A percentile compares a stretch with the other conserved stretches of the same genome.
These are phyloP conservation scores for Psittacula echo DNA, from an alignment of 2,797 vertebrate genomes.

Conservation along the genomic window DNA sequence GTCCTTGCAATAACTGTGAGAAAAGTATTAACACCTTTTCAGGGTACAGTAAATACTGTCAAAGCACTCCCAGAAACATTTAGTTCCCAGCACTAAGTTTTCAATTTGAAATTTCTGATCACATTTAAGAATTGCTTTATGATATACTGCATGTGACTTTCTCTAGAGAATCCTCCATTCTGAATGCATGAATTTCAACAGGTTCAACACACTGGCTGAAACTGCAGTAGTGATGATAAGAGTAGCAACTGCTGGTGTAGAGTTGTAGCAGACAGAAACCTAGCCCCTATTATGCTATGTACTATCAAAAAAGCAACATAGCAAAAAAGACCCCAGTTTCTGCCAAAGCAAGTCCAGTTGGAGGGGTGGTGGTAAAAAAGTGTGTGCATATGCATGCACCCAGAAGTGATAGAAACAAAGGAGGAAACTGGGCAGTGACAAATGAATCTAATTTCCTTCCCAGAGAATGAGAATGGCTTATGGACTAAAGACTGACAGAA, in stretches of 20 bases:
- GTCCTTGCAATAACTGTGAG: background rate
- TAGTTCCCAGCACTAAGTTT: background rate
- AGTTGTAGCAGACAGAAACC: background rate
- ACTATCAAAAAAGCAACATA: background rate
- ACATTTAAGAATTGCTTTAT: background rate
- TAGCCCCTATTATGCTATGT: background rate
- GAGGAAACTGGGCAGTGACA: background rate
- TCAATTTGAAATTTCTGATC: background rate
- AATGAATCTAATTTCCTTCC: slow-evolving; percentile 1
- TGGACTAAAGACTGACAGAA: background rate
- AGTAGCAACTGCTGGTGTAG: background rate
- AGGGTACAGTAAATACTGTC: background rate
- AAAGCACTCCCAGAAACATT: background rate
- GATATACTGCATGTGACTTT: background rate
- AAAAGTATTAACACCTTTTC: background rate
- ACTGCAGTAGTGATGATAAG: background rate
- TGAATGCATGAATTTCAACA: background rate
- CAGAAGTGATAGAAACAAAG: background rate
- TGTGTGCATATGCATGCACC: too few species aligned
- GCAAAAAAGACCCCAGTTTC: background rate
- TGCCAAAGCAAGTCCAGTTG: background rate
- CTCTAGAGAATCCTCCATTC: background rate
- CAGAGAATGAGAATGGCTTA: background rate
- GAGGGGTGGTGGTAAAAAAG: background rate
- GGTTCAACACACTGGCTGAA: background rate